Evolutionary conservation across 2,113 vertebrate genomes (phyloP).

Genomic region (Porphyrio hochstetteri): DNA sequence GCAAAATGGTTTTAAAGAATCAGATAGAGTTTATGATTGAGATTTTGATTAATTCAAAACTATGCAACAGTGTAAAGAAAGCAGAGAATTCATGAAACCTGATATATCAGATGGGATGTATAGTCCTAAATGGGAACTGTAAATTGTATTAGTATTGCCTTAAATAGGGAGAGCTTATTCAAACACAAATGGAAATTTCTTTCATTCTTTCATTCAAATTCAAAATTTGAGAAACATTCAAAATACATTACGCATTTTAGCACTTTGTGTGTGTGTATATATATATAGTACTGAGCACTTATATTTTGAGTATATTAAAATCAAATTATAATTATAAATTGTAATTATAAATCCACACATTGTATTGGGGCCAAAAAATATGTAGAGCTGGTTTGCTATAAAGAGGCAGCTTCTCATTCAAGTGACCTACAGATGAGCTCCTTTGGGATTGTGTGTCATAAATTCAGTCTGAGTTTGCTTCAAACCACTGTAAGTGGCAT

Average conservation of each 20-base stretch:
- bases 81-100: background rate
- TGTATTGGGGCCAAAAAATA: background rate
- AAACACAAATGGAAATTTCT: background rate
- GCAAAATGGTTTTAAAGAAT: background rate
- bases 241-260: background rate
- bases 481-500: background rate
- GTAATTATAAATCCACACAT: background rate
- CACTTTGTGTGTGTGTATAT: rapidly evolving
- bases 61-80: background rate
- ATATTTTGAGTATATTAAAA: background rate
- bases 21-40: background rate
- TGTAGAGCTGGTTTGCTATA: background rate
- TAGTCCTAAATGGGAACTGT: background rate
- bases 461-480: background rate
- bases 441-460: background rate
- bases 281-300: background rate
- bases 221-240: background rate
- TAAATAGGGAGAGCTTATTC: background rate
- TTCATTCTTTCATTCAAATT: background rate
- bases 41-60: background rate
- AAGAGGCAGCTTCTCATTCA: background rate
- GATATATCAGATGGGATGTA: background rate
- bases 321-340: background rate
- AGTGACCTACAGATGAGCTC: background rate
- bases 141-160: background rate